Evolutionary conservation across 2,113 vertebrate genomes (phyloP).

Genomic region (Morone saxatilis): DNA sequence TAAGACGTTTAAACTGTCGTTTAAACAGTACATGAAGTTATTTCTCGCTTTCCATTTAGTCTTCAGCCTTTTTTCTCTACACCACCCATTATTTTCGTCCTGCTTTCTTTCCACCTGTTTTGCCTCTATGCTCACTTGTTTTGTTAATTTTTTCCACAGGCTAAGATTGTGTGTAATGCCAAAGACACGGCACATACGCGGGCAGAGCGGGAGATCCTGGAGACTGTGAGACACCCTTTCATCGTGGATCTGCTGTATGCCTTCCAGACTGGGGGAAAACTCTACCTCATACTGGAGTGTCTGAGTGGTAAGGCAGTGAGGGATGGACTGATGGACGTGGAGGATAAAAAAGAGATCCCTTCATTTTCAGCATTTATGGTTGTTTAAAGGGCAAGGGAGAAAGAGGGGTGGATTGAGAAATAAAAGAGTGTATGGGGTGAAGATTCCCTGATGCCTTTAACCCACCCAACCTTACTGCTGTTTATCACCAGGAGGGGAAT

Average conservation of each 20-base stretch:
- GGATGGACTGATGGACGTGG: background rate
- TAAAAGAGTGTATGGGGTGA: too few relatives aligned
- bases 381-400: background rate
- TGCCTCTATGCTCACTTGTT: background rate
- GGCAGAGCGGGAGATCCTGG: constrained; percentile 93
- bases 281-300: constrained; percentile 97
- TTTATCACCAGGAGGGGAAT: constrained; percentile 88
- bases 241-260: constrained; percentile 95
- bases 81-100: background rate
- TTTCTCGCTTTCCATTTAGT: rapidly evolving
- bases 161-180: constrained; percentile 92
- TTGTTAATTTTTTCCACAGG: constrained; percentile 75
- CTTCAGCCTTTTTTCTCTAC: background rate
- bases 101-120: background rate
- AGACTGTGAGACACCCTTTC: constrained; percentile 94
- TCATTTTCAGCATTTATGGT: background rate
- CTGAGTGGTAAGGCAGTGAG: constrained; percentile 86
- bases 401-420: background rate
- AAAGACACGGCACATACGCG: constrained; percentile 94
- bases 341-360: background rate
- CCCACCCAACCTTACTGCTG: background rate
- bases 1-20: too few relatives aligned
- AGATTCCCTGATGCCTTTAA: background rate
- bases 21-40: background rate
- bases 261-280: constrained; percentile 95